Evolutionary conservation across 2,888 invertebrate genomes (phyloP).

Genomic region (Iphiclides podalirius): DNA sequence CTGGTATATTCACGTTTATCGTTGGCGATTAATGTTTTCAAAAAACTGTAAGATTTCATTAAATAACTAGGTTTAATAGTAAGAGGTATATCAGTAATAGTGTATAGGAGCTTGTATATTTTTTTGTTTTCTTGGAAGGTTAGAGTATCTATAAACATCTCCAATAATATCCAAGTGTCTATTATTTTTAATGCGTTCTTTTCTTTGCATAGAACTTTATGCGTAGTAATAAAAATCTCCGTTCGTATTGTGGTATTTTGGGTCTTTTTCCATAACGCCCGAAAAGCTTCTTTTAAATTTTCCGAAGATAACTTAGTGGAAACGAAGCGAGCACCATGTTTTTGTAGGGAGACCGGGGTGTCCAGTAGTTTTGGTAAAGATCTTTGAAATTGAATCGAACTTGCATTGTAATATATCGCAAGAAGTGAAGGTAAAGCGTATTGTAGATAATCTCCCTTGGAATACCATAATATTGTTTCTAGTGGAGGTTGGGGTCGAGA

Average conservation of each 20-base stretch:
- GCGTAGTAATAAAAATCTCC: slow-evolving; percentile 51
- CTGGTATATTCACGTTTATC: slow-evolving; percentile 31
- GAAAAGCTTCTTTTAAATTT: slow-evolving; percentile 42
- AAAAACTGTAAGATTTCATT: slow-evolving; percentile 47
- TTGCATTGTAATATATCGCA: slow-evolving; percentile 55
- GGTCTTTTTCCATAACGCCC: slow-evolving; percentile 45
- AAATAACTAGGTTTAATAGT: slow-evolving; percentile 44
- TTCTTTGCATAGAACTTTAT: slow-evolving; percentile 45
- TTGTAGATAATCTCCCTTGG: slow-evolving; percentile 60
- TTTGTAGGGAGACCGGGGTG: slow-evolving; percentile 57
- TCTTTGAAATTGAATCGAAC: slow-evolving; percentile 33
- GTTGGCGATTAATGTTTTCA: slow-evolving; percentile 37
- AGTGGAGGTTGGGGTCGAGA: slow-evolving; percentile 55
- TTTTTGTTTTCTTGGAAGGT: slow-evolving; percentile 49
- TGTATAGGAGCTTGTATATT: slow-evolving; percentile 44
- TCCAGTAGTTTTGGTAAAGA: slow-evolving; percentile 44
- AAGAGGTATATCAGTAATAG: slow-evolving; percentile 39
- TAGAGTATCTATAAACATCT: slow-evolving; percentile 51
- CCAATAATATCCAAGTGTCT: slow-evolving; percentile 46
- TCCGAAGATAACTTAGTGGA: slow-evolving; percentile 43
- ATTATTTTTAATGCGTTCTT: slow-evolving; percentile 37
- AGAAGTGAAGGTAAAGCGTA: slow-evolving; percentile 54
- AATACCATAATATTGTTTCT: slow-evolving; percentile 46
- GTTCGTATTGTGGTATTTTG: slow-evolving; percentile 54
- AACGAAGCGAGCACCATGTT: slow-evolving; percentile 55